These are phyloP conservation scores for Nomada lathburiana DNA, from an alignment of 2,888 invertebrate genomes.

Conservation along the genomic window DNA sequence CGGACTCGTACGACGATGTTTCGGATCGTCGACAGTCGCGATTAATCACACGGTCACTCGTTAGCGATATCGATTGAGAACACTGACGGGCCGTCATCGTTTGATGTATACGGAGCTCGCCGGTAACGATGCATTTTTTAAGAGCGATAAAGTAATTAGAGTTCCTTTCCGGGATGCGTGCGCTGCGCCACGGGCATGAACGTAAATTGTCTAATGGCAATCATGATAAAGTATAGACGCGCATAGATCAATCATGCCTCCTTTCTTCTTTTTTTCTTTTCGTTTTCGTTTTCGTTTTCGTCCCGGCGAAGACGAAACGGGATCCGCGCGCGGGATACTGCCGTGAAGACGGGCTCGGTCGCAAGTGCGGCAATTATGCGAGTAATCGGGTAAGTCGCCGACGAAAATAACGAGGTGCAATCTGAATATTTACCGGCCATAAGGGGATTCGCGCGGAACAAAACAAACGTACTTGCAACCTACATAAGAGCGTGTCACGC, in stretches of 20 bases:
- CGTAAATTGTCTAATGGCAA: slow-evolving; percentile 52
- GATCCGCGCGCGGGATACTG: slow-evolving; percentile 31
- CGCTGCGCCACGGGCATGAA: slow-evolving; percentile 29
- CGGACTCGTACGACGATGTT: not conserved
- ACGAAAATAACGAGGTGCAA: slow-evolving; percentile 8
- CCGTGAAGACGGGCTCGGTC: slow-evolving; percentile 16
- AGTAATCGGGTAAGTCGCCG: slow-evolving; percentile 18
- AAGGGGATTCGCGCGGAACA: slow-evolving; percentile 15
- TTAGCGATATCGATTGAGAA: slow-evolving; percentile 25
- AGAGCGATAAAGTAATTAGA: slow-evolving; percentile 49
- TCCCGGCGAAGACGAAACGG: slow-evolving; percentile 19
- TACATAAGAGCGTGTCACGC: slow-evolving; percentile 42
- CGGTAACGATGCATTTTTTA: slow-evolving; percentile 16
- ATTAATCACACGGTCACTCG: slow-evolving; percentile 37
- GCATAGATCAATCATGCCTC: slow-evolving; percentile 54
- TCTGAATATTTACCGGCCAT: not conserved
- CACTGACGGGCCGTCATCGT: slow-evolving; percentile 35
- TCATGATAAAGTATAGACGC: slow-evolving; percentile 43
- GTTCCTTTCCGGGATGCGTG: slow-evolving; percentile 35
- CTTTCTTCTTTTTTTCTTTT: not conserved
- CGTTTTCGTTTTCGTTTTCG: slow-evolving; percentile 8
- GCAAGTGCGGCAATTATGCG: slow-evolving; percentile 36
- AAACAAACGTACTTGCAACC: slow-evolving; percentile 42
- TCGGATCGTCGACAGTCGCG: slow-evolving; percentile 15
- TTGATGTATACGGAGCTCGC: slow-evolving; percentile 33